phyloP scores from a whole-genome alignment of 92 coral and sea anemone species.

The Porites cylindrica region DNA sequence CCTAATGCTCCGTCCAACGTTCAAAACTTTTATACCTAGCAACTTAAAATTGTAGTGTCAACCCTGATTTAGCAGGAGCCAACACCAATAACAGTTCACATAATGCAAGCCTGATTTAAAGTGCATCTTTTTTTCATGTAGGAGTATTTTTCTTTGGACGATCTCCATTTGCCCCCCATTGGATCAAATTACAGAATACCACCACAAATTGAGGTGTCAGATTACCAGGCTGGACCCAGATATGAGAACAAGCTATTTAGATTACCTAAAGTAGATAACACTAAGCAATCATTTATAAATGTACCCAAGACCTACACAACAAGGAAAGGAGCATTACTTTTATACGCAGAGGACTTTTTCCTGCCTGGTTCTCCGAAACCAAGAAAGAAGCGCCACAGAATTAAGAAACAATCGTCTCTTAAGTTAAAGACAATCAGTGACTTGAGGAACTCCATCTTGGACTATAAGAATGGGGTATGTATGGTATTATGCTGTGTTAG shows the following conservation, averaged over 20 bases:
- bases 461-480: slow-evolving; percentile 97
- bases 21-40: no score
- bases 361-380: slow-evolving; percentile 93
- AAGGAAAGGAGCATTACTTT: slow-evolving; percentile 89
- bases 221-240: slow-evolving; percentile 38
- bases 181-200: slow-evolving; percentile 35
- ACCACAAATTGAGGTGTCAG: slow-evolving; percentile 4
- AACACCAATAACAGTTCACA: background rate
- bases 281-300: background rate
- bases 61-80: no score
- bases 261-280: slow-evolving; percentile 72
- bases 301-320: slow-evolving; percentile 89
- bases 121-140: background rate
- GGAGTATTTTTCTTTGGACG: slow-evolving; percentile 85
- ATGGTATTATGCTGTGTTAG: background rate
- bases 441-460: slow-evolving; percentile 79
- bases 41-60: no score
- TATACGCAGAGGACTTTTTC: slow-evolving; percentile 91
- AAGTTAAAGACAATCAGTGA: slow-evolving; percentile 85
- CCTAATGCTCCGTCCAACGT: no score
- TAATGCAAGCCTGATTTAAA: background rate
- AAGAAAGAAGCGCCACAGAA: slow-evolving; percentile 77
- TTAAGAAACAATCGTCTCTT: slow-evolving; percentile 65
- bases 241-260: slow-evolving; percentile 73
- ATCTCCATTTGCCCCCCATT: slow-evolving; percentile 77